Percentiles rank a stretch among this genome's conserved stretches.
Conservation (phyloP, 2,797 vertebrate genomes). For the Sternarchorhynchus goeldii region DNA sequence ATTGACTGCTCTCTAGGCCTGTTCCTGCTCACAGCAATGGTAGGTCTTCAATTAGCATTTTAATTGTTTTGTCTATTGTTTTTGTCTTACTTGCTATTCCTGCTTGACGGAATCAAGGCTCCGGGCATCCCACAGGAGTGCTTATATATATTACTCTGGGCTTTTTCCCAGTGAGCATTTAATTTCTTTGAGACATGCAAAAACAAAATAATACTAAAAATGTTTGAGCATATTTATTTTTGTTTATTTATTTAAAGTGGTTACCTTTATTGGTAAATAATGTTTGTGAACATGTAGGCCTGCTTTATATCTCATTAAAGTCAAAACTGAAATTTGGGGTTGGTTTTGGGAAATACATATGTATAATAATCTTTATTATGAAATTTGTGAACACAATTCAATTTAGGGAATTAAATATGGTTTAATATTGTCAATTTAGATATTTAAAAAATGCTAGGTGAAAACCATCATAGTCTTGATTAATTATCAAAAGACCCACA, state of each 20-base stretch:
- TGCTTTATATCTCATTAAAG: too few relatives aligned
- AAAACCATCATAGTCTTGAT: neutral
- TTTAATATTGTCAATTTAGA: too few relatives aligned
- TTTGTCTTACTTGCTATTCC: constrained; percentile 43
- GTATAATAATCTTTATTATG: too few relatives aligned
- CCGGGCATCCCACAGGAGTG: constrained; percentile 1
- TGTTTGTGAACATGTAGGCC: neutral
- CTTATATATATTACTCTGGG: neutral
- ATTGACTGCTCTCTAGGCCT: constrained; percentile 59
- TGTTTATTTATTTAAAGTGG: neutral
- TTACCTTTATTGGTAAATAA: neutral
- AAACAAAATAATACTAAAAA: too few relatives aligned
- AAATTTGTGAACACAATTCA: too few relatives aligned
- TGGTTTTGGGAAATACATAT: too few relatives aligned
- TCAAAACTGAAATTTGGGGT: too few relatives aligned
- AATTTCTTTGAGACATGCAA: neutral
- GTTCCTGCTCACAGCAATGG: constrained; percentile 58
- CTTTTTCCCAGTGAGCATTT: neutral
- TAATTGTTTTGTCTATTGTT: constrained; percentile 70
- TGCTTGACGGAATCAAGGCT: constrained; percentile 54
- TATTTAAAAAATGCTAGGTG: too few relatives aligned
- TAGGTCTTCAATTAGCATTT: constrained; percentile 72
- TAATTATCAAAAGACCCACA: neutral
- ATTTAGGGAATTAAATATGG: too few relatives aligned
- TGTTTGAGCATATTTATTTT: neutral